These are phyloP conservation scores for Corythornis cristatus DNA, from an alignment of 2,113 vertebrate genomes.

Conservation along the genomic window DNA sequence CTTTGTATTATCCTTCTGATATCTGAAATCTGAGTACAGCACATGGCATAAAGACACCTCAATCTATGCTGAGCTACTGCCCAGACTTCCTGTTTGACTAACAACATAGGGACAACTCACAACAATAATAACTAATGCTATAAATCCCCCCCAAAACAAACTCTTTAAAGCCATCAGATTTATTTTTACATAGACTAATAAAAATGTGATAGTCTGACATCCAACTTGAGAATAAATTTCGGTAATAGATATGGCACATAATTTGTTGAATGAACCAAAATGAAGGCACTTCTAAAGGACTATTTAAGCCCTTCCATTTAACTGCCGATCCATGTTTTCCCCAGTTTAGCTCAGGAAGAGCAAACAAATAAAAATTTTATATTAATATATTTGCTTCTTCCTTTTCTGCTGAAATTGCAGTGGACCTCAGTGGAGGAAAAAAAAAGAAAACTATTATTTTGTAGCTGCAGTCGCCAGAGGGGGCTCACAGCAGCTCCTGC, in stretches of 20 bases:
- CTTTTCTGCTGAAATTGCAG: not conserved
- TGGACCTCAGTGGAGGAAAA: no score
- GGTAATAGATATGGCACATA: not conserved
- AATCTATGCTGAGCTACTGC: not conserved
- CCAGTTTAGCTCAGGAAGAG: not conserved
- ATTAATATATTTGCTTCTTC: not conserved
- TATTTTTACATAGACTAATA: not conserved
- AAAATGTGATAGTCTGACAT: not conserved
- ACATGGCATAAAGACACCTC: not conserved
- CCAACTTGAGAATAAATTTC: not conserved
- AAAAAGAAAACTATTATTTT: rapidly evolving
- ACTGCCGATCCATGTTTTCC: not conserved
- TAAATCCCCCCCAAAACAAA: not conserved
- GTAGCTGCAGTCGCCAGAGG: conserved; percentile 8
- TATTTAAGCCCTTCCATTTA: not conserved
- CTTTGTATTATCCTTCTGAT: not conserved
- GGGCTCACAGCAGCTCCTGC: not conserved
- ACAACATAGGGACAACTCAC: not conserved
- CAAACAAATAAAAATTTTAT: not conserved
- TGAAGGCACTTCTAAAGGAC: not conserved
- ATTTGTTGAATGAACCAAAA: not conserved
- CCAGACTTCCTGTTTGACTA: not conserved
- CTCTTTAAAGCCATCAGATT: not conserved
- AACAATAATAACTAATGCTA: not conserved
- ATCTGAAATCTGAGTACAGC: not conserved